phyloP scores from a whole-genome alignment of 2,797 vertebrate genomes.

The Acanthurus lineatus region DNA sequence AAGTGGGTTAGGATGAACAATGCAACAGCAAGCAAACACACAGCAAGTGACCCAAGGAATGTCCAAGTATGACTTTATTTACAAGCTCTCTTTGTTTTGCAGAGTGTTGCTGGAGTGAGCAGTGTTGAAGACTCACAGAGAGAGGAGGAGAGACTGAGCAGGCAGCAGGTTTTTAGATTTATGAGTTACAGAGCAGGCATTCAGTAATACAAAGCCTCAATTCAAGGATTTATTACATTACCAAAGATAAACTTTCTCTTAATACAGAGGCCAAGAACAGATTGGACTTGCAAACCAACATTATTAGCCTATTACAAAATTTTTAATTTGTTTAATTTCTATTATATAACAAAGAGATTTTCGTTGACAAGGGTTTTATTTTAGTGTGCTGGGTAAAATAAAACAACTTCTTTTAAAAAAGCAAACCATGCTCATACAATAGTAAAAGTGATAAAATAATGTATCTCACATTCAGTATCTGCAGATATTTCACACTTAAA shows the following conservation, averaged over 20 bases:
- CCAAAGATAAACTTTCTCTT: constrained; percentile 20
- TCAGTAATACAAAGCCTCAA: constrained; percentile 63
- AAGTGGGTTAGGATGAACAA: not conserved
- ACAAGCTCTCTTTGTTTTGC: constrained; percentile 65
- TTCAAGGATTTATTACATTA: constrained; percentile 47
- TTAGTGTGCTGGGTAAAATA: constrained; percentile 7
- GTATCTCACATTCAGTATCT: constrained; percentile 49
- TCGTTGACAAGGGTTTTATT: constrained; percentile 29
- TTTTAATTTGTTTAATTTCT: constrained; percentile 3
- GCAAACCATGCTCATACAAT: constrained; percentile 26
- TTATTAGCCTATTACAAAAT: constrained; percentile 20
- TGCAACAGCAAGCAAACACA: constrained; percentile 33
- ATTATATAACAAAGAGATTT: constrained; percentile 13
- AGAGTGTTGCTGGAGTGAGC: constrained; percentile 24
- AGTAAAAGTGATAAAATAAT: constrained; percentile 40
- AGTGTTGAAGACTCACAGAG: constrained; percentile 33
- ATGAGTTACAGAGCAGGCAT: constrained; percentile 50
- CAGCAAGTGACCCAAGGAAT: constrained; percentile 42
- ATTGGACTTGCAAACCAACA: constrained; percentile 30
- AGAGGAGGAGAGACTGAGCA: constrained; percentile 35
- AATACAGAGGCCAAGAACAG: constrained; percentile 17
- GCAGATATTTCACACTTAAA: constrained; percentile 42
- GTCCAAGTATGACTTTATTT: constrained; percentile 70
- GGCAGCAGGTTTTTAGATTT: constrained; percentile 45
- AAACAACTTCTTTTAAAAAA: constrained; percentile 10